Percentiles rank a stretch among this genome's conserved stretches.
phyloP scores from a whole-genome alignment of 2,888 invertebrate genomes.

The Slavum lentiscoides region DNA sequence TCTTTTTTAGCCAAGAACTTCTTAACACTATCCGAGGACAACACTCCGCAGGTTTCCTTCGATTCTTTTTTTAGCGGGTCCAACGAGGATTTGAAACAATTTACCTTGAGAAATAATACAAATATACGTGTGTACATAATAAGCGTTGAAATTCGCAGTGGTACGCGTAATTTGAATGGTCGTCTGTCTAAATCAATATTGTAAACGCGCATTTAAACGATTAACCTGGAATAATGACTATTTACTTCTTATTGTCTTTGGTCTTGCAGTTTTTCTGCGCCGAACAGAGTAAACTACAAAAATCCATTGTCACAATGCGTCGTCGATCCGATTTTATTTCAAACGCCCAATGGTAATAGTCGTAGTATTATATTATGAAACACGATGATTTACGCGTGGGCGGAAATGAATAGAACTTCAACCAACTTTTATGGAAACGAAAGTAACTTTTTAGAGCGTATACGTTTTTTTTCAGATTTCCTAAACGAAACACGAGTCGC shows the following conservation, averaged over 20 bases:
- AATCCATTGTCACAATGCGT: slow-evolving; percentile 63
- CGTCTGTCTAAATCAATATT: background rate
- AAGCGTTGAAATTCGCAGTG: background rate
- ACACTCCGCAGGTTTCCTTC: slow-evolving; percentile 60
- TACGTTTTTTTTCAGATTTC: too few relatives aligned
- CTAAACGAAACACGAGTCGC: too few relatives aligned
- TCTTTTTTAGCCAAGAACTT: slow-evolving; percentile 82
- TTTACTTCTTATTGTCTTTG: slow-evolving; percentile 59
- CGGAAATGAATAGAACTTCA: background rate
- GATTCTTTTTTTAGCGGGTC: slow-evolving; percentile 79
- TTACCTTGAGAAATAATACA: slow-evolving; percentile 58
- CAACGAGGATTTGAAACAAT: slow-evolving; percentile 78
- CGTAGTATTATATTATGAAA: background rate
- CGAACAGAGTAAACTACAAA: slow-evolving; percentile 66
- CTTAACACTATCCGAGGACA: slow-evolving; percentile 75
- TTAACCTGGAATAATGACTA: too few relatives aligned
- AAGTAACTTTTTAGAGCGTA: too few relatives aligned
- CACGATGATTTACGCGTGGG: background rate
- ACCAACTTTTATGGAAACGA: too few relatives aligned
- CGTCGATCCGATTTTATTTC: background rate
- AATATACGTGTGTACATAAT: background rate
- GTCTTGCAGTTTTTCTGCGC: slow-evolving; percentile 66
- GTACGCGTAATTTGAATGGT: background rate
- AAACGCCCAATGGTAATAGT: background rate
- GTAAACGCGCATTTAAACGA: background rate